Evolutionary conservation across 2,113 vertebrate species (phyloP), one percentile per base, ranked within the genome.

Genomic region (Rhinoderma darwinii): DNA sequence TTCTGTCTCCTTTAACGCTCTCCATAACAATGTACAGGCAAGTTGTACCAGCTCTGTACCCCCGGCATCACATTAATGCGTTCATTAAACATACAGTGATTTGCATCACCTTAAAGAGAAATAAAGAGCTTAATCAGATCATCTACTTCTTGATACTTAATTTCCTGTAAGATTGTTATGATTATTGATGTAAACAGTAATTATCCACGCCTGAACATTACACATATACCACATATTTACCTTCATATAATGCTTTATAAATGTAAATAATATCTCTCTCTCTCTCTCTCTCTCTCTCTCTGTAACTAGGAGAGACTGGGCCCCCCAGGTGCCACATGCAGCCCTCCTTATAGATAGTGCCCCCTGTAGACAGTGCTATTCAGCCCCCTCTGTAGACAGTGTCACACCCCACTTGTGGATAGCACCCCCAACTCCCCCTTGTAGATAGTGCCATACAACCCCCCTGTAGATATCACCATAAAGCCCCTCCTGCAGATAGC

Each of bases 1-100:
- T 97, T 96, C 96, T 96, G 96, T 96, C 95, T 95, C 92, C 93
- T 93, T 92, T 94, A 94, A 93, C 91, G 93, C 90, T 92, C 91
- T 90, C 80, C 81, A 90, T 89, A 92, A 92, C 88, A 86, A 5
- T 0, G 82, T 92, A 90, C 91, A 91, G 90, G 88, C 89, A 91
- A 93, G 91, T 92, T 92, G 88, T 86, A 88, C 88, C 89, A 90
- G 89, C 88, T 83, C 87, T 85, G 79, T 70, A 88, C 86, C 83
- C 89, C 80, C 88, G 90, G 41, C 88, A 88, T 89, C 66, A 39
- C 20, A 79, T 84, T 88, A 83, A 81, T 90, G 88, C 86, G 22
- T 78, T 88, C 83, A 86, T 89, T 73, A 91, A 88, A 83, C 83
- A 92, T 90, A 78, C 73, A 1, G 82, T 91, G 85, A 82, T 85